Base-by-base conservation (phyloP, 2,113 vertebrate genomes). In the Pteropus alecto region DNA sequence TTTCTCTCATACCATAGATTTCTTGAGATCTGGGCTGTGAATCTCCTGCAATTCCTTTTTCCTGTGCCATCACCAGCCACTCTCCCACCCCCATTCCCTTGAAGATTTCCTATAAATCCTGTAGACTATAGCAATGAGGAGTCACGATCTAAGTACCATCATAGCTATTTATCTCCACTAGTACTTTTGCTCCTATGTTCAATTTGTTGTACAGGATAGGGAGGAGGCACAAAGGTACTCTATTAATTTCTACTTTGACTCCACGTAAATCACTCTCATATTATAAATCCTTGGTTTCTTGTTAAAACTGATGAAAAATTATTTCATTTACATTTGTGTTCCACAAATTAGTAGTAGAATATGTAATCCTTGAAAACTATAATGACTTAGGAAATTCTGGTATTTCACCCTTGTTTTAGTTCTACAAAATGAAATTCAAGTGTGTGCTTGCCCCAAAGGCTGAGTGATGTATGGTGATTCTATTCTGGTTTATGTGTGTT, bases 41-140 rank as follows among this genome's bases (percentile, higher is more conserved):
- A 15, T 67, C 12, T 22, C 41, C 19, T 74, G 10, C 10, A 35
- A 1, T 46, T 46, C 43, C 48, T 63, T 68, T 67, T 7, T 79
- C 85, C 21, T 88, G 2, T 48, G 30, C 4, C 41, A 28, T 78
- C 51, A 6, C 56, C 30, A 84, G 24, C 19, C 56, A 48, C 24
- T 26, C 13, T 7, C 6, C 1, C 48, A 82, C 5, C 10, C 1
- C 11, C 6, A 19, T 6, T 0, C 56, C 26, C 6, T 41, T 56
- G 9, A 89, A 21, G 9, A n/a, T 74, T 18, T 8, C 24, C 13
- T 58, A 12, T 19, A 41, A 78, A 19, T 1, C 18, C n/a, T 28
- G 3, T 7, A 88, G 65, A 26, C 2, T 2, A 10, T 19, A 9
- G 7, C 63, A 79, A 60, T 5, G 13, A 28, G 24, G 3, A 41